phyloP scores from a whole-genome alignment of 53 echinoderm and acorn worm genomes.

The Stichopus horrens region DNA sequence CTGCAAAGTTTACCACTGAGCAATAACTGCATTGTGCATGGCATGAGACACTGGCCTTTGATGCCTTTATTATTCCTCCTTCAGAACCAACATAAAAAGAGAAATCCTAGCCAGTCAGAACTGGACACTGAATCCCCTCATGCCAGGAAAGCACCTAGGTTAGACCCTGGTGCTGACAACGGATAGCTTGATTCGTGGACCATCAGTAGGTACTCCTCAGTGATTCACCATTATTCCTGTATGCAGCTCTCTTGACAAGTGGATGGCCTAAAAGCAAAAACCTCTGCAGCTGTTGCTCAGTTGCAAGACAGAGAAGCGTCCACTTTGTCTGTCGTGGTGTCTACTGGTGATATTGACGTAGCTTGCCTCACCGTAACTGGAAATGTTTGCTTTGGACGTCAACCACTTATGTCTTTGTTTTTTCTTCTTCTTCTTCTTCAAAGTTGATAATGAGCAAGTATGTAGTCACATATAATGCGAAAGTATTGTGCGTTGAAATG shows the following conservation, averaged over 20 bases:
- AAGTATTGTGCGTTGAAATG: too few relatives aligned
- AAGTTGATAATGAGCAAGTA: not conserved
- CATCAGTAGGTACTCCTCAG: not conserved
- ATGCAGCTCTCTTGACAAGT: not conserved
- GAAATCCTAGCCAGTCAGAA: slow-evolving; percentile 84
- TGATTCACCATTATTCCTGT: slow-evolving; percentile 1
- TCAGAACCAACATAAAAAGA: slow-evolving; percentile 97
- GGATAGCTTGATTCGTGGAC: not conserved
- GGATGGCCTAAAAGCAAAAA: not conserved
- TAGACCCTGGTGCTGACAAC: slow-evolving; percentile 59
- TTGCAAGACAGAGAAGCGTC: not conserved
- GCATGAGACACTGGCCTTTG: too few relatives aligned
- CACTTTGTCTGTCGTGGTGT: not conserved
- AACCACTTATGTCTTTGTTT: not conserved
- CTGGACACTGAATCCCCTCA: slow-evolving; percentile 81
- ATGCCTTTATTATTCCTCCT: not conserved
- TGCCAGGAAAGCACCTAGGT: slow-evolving; percentile 85
- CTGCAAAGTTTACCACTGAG: too few relatives aligned
- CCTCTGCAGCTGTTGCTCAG: not conserved
- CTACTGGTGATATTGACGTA: not conserved
- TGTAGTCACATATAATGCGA: not conserved
- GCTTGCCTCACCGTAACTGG: not conserved
- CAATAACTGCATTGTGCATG: too few relatives aligned
- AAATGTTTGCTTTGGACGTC: not conserved
- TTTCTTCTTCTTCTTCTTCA: not conserved